Evolutionary conservation across 2,113 vertebrate genomes (phyloP).

Genomic region (Bathybates hornii): DNA sequence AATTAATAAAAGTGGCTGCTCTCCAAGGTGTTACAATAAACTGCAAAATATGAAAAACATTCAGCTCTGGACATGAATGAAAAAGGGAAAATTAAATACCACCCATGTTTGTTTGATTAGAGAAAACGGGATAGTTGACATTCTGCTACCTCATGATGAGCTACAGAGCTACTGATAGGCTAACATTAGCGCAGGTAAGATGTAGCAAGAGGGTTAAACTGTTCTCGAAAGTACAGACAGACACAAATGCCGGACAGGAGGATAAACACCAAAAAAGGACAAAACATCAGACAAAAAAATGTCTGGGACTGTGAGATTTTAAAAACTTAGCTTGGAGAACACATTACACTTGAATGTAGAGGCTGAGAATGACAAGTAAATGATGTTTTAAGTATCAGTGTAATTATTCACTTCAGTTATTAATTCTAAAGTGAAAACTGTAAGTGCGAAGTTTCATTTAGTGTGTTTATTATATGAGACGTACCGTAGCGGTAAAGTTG

Average conservation of each 20-base stretch:
- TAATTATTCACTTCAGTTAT: background rate
- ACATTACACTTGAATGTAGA: background rate
- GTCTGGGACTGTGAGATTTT: background rate
- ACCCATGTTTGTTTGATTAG: background rate
- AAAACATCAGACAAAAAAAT: background rate
- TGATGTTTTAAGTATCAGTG: background rate
- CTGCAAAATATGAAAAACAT: background rate
- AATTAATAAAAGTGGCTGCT: background rate
- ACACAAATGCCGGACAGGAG: fast-evolving
- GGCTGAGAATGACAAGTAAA: background rate
- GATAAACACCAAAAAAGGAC: background rate
- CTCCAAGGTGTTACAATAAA: background rate
- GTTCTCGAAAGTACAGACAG: background rate
- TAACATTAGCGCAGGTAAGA: background rate
- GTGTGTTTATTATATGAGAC: background rate
- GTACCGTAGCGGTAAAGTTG: constrained; percentile 94
- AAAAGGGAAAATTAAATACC: background rate
- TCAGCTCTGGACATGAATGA: background rate
- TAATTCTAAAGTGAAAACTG: background rate
- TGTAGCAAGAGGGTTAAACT: background rate
- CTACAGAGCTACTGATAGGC: background rate
- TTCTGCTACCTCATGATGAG: background rate
- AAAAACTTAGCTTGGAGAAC: background rate
- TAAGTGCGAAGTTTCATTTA: background rate
- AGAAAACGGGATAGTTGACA: background rate